These are phyloP conservation scores for Drepana falcataria DNA, from an alignment of 2,888 invertebrate species.

Conservation along the genomic window DNA sequence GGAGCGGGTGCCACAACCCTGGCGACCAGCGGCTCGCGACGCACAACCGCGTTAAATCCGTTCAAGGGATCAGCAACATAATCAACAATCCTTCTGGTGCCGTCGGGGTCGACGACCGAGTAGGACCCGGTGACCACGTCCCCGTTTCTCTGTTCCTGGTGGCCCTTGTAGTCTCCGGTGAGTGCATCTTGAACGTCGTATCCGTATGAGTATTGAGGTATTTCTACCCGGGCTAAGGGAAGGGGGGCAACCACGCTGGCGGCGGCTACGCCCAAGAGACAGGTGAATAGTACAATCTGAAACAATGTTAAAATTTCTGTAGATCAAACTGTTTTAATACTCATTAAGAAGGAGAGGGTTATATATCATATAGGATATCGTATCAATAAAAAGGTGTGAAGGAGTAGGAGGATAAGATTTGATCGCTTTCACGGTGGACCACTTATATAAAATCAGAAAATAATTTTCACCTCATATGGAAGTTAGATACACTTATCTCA, in stretches of 20 bases:
- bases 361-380: no score
- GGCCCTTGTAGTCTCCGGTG: conserved; percentile 79
- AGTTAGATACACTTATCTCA: no score
- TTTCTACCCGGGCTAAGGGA: conserved; percentile 55
- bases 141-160: conserved; percentile 76
- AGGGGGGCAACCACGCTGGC: conserved; percentile 60
- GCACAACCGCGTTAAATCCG: conserved; percentile 79
- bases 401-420: no score
- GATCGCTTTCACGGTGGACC: no score
- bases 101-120: conserved; percentile 76
- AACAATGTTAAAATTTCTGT: conserved; percentile 15
- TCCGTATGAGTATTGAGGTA: conserved; percentile 78
- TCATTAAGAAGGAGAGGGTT: no score
- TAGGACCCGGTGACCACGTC: conserved; percentile 79
- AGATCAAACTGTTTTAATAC: no score
- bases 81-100: conserved; percentile 76
- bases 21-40: conserved; percentile 66
- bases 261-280: conserved; percentile 51
- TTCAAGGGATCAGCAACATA: conserved; percentile 76
- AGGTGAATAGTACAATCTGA: conserved; percentile 75
- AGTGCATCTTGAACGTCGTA: conserved; percentile 79
- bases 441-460: no score
- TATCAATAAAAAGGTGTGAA: no score
- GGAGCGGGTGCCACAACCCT: conserved; percentile 74
- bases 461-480: no score